Evolutionary conservation across 37 sponge, comb jelly and placozoan species (phyloP), one percentile per base, ranked within the genome.

Genomic region (Cladorhizidae sp.): DNA sequence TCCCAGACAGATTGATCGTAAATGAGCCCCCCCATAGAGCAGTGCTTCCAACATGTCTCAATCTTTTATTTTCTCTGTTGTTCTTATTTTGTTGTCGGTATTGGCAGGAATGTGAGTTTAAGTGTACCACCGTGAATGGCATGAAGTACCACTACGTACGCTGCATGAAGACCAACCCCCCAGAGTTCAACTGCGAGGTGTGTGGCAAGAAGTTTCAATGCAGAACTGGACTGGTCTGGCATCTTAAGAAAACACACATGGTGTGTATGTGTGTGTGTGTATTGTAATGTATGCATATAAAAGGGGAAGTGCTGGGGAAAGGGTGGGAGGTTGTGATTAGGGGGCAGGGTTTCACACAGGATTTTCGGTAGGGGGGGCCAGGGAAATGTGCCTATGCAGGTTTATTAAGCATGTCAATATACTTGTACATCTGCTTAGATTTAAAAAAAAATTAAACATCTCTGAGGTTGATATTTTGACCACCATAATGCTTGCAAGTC

Each of bases 211-310:
- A 28, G 57, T 87, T 87, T 40, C 81, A 81, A 40, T 87, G 87
- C 59, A 75, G 87, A n/a, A 76, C 87, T 33, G 87, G 87, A 26
- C 81, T 87, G 29, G 81, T 87, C 76, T 87, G 87, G 87, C 87
- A 87, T 28, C 81, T 87, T 28, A 87, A 87, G 69, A 87, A 87
- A 26, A 33, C 68, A 15, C 87, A 87, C 50, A 80, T 74, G 67
- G 87, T 87, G 40, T 26, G 87, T 49, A 25, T n/a, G 75, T 41
- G n/a, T 23, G 32, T 5, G 49, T 9, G 9, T 12, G 8, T 45
- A 9, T 45, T 45, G 49, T n/a, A n/a, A n/a, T 54, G 56, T 54
- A 54, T 14, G 14, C 17, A 54, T 20, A 20, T 12, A 12, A n/a
- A 20, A 64, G 67, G 25, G 31, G 25, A 26, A 28, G 67, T n/a